Evolutionary conservation across 2,888 invertebrate species (phyloP).

Genomic region (Galerucella calmariensis): DNA sequence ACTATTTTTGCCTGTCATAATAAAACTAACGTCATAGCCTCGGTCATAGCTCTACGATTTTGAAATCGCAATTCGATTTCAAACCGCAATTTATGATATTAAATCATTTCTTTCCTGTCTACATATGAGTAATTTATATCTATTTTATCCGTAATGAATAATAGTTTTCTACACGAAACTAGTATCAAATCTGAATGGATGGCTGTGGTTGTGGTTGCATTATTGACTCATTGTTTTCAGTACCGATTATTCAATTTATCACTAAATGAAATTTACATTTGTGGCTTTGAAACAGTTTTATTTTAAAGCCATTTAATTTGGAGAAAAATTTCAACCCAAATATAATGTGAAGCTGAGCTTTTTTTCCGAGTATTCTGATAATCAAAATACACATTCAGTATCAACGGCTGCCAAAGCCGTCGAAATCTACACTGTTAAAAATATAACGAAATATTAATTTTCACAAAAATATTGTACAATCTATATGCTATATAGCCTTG

Average conservation of each 20-base stretch:
- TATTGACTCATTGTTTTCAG: background rate
- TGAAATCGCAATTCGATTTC: background rate
- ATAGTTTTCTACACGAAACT: background rate
- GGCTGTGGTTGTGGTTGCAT: background rate
- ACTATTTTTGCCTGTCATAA: too few species aligned
- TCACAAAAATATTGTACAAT: too few species aligned
- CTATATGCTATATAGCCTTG: too few species aligned
- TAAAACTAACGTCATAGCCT: too few species aligned
- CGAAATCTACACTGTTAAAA: too few species aligned
- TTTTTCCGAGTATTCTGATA: too few species aligned
- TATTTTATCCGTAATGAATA: background rate
- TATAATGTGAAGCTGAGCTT: background rate
- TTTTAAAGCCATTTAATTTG: background rate
- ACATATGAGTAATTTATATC: background rate
- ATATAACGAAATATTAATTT: too few species aligned
- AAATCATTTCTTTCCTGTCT: background rate
- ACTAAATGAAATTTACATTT: background rate
- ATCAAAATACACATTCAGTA: too few species aligned
- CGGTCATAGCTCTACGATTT: background rate
- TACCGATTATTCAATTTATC: background rate
- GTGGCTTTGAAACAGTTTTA: background rate
- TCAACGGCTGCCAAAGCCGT: too few species aligned
- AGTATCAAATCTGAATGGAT: background rate
- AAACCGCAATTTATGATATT: background rate
- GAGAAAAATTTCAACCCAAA: background rate